Evolutionary conservation across 2,888 invertebrate species (phyloP), one percentile per base, ranked within the genome.

Genomic region (Ommatoiulus sabulosus): DNA sequence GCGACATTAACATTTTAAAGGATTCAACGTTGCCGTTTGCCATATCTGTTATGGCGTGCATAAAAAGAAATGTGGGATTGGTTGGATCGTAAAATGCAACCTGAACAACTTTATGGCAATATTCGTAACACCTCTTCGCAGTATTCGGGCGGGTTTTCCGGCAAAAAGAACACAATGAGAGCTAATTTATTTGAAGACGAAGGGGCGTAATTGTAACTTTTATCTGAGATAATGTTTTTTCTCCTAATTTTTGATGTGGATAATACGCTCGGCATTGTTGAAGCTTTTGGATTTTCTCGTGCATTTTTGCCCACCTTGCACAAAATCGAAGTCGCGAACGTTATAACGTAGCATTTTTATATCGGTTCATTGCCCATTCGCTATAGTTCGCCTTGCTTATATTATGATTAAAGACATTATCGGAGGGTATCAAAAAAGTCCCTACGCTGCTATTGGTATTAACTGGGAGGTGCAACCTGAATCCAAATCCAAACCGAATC

Each of bases 51-150:
- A 63, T 63, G 63, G 63, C 63, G 63, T n/a, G 8, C 20, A 63
- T 63, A 63, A 63, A 63, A 63, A 20, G 63, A 63, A 63, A 63
- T 63, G 63, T 20, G 63, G 63, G 63, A 63, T 63, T 8, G 20
- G n/a, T 63, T 63, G 63, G n/a, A 20, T 63, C 63, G 63, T 63
- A 63, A 63, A 63, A 63, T n/a, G 63, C 20, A 63, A 63, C 63
- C 63, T 20, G 63, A 63, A 63, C 63, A 63, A 63, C 63, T 63
- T 63, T 20, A 63, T 63, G 63, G 63, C 63, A 63, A 63, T 63
- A 63, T n/a, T 20, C n/a, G 63, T 63, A 63, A 63, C 63, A 63
- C 63, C 63, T 63, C 63, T n/a, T 63, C 20, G 20, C 15, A n/a
- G 5, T 63, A 63, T 63, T n/a, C 63, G n/a, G 63, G 8, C 63